A percentile compares a stretch with the other conserved stretches of the same genome.
Evolutionary conservation across 2,797 vertebrate genomes (phyloP).

Genomic region (Premnoplex brunnescens): DNA sequence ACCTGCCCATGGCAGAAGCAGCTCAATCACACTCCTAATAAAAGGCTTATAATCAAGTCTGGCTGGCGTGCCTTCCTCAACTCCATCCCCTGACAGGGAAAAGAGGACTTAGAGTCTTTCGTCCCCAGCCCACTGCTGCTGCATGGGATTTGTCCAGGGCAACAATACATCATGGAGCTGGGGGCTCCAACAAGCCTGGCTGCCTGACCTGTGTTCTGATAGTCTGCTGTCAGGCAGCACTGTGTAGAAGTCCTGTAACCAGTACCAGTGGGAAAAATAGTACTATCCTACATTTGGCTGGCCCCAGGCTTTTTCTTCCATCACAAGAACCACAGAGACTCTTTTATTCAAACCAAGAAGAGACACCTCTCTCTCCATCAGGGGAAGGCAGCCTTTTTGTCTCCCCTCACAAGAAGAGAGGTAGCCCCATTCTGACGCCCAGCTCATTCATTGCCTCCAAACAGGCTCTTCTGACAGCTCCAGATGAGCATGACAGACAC

Average conservation of each 20-base stretch:
- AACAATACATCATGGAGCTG: fast-evolving
- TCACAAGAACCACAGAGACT: neutral
- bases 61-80: neutral
- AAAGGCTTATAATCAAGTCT: neutral
- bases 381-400: neutral
- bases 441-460: neutral
- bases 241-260: neutral
- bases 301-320: neutral
- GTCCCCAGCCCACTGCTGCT: fast-evolving
- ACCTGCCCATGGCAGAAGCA: neutral
- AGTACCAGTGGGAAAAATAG: neutral
- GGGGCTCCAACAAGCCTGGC: neutral
- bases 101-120: neutral
- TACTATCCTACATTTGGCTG: neutral
- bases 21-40: neutral
- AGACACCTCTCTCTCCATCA: neutral
- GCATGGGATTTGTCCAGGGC: neutral
- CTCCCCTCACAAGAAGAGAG: neutral
- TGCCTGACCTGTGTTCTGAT: fast-evolving
- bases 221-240: neutral
- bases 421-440: fast-evolving
- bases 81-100: neutral
- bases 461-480: neutral
- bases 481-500: neutral
- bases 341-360: fast-evolving